Evolutionary conservation across 2,888 invertebrate species (phyloP).

Genomic region (Hypselothyrea guttata): DNA sequence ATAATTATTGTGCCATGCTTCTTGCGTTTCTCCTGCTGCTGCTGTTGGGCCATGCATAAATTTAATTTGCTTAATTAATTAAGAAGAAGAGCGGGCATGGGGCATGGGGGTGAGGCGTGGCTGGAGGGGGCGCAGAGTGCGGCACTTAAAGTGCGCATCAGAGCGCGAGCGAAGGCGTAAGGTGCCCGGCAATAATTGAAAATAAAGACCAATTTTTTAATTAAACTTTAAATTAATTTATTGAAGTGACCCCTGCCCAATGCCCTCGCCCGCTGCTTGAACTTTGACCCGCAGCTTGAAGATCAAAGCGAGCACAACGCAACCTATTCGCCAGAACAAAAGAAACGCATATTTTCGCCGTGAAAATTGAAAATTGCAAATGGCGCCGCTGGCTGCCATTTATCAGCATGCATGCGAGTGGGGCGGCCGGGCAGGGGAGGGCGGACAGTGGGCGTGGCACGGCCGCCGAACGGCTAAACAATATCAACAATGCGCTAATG

Average conservation of each 20-base stretch:
- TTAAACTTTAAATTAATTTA: constrained; percentile 77
- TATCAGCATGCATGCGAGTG: no score
- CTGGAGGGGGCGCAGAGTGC: not conserved
- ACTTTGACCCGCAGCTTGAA: constrained; percentile 61
- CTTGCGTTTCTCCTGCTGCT: constrained; percentile 42
- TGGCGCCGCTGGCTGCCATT: constrained; percentile 24
- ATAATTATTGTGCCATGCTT: constrained; percentile 74
- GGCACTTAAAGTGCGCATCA: constrained; percentile 18
- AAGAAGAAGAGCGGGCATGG: constrained; percentile 51
- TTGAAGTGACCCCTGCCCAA: constrained; percentile 56
- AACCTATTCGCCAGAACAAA: constrained; percentile 8
- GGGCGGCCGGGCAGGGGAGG: not conserved
- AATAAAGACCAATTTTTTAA: constrained; percentile 77
- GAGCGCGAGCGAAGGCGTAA: not conserved
- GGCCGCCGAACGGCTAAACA: constrained; percentile 17
- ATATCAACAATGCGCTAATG: constrained; percentile 73
- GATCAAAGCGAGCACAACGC: constrained; percentile 45
- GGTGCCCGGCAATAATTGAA: constrained; percentile 61
- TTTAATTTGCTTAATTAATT: constrained; percentile 76
- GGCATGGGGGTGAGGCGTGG: not conserved
- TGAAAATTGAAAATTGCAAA: constrained; percentile 36
- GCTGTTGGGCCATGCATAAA: constrained; percentile 63
- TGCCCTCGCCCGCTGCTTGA: constrained; percentile 17
- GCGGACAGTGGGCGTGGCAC: not conserved
- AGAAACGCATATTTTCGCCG: constrained; percentile 5